These are phyloP conservation scores for Abrostola tripartita DNA, from an alignment of 2,888 invertebrate genomes.

Conservation along the genomic window DNA sequence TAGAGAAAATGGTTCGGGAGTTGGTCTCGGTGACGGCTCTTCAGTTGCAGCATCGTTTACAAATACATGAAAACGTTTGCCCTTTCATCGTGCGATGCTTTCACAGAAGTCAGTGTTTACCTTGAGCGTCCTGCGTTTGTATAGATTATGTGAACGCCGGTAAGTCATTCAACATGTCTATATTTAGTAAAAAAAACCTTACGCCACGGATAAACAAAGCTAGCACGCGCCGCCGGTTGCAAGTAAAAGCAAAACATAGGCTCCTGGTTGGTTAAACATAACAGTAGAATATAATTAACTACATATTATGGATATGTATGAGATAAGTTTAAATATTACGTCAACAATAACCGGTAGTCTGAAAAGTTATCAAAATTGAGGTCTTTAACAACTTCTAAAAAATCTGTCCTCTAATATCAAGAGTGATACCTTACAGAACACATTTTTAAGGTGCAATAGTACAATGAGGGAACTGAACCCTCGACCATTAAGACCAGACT, in stretches of 20 bases:
- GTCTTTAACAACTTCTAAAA: no score
- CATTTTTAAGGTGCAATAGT: no score
- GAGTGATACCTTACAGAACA: no score
- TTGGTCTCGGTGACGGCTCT: slow-evolving; percentile 28
- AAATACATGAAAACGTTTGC: slow-evolving; percentile 62
- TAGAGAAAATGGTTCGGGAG: slow-evolving; percentile 43
- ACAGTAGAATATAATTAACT: slow-evolving; percentile 2
- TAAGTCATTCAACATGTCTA: slow-evolving; percentile 55
- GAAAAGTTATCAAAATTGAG: no score
- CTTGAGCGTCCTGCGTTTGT: slow-evolving; percentile 68
- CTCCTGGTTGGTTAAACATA: slow-evolving; percentile 23
- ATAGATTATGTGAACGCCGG: slow-evolving; percentile 54
- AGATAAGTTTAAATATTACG: no score
- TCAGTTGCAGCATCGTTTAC: slow-evolving; percentile 57
- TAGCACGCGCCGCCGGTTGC: slow-evolving; percentile 16
- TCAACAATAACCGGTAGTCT: no score
- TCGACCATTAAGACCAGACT: no score
- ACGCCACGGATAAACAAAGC: slow-evolving; percentile 40
- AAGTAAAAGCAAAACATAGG: slow-evolving; percentile 36
- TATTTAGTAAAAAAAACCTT: slow-evolving; percentile 58
- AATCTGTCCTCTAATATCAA: no score
- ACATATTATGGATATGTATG: no score
- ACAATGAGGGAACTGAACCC: no score
- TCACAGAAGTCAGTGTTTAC: slow-evolving; percentile 75
- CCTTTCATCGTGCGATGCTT: slow-evolving; percentile 67